Percentiles rank a stretch among this genome's conserved stretches.
phyloP scores from a whole-genome alignment of 2,113 vertebrate species.

The Eurypyga helias region DNA sequence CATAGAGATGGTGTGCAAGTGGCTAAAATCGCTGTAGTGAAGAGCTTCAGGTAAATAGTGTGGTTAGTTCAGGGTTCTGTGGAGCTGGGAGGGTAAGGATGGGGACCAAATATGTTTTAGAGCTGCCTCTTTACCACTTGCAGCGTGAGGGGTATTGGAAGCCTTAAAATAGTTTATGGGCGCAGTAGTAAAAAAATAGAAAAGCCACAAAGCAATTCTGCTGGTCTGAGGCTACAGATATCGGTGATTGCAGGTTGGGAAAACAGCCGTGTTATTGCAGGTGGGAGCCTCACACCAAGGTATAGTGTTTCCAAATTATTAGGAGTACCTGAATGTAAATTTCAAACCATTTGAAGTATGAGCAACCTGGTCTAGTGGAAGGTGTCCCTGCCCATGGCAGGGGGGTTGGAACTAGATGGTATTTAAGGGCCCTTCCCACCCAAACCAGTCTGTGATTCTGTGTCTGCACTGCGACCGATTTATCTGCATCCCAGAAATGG shows the following conservation, averaged over 20 bases:
- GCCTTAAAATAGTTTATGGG: background rate
- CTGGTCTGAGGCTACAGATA: background rate
- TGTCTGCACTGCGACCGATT: background rate
- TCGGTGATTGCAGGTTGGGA: background rate
- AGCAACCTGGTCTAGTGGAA: no score
- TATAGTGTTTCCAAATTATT: background rate
- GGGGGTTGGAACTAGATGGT: no score
- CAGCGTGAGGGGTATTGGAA: background rate
- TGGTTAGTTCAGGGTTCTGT: background rate
- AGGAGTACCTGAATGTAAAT: background rate
- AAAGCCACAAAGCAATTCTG: background rate
- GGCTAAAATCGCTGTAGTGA: background rate
- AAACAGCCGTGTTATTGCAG: background rate
- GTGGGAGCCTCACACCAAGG: background rate
- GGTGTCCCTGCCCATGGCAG: no score
- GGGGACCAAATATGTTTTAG: background rate
- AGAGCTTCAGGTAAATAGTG: background rate
- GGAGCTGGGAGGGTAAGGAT: background rate
- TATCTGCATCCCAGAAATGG: background rate
- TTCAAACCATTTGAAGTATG: background rate
- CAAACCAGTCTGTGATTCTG: no score
- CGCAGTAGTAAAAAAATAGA: background rate
- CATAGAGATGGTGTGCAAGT: background rate
- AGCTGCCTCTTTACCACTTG: background rate
- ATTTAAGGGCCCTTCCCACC: no score